Evolutionary conservation across 2,888 invertebrate species (phyloP), one percentile per base, ranked within the genome.

Genomic region (Carpatolechia fugitivella): DNA sequence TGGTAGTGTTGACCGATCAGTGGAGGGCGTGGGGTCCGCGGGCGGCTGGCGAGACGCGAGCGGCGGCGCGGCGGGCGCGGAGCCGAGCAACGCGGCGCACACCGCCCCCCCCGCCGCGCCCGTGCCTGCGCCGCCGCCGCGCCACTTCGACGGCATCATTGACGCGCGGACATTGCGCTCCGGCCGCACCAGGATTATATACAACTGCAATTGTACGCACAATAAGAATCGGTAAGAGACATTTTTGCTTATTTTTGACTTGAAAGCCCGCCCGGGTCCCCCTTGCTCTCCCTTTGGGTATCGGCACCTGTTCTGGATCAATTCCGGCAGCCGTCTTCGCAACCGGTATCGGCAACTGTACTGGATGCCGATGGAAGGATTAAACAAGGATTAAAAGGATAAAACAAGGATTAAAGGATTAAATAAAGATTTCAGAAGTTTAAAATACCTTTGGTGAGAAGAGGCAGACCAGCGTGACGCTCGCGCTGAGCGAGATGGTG

Each of bases 401-500:
- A n/a, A n/a, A n/a, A n/a, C n/a, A n/a, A n/a, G n/a, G n/a, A n/a
- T n/a, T n/a, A n/a, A n/a, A n/a, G n/a, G n/a, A n/a, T n/a, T n/a
- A n/a, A n/a, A n/a, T n/a, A n/a, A n/a, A n/a, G n/a, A n/a, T n/a
- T n/a, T n/a, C n/a, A n/a, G n/a, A n/a, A n/a, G n/a, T n/a, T n/a
- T n/a, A n/a, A n/a, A n/a, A n/a, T n/a, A 52, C 52, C 93, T 99
- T 98, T 8, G 98, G 98, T 41, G 97, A 94, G 85, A 98, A 98
- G 60, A 99, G 93, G 81, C 98, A 98, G 55, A 95, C 96, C 56
- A 98, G 94, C 7, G 98, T 97, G 63, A 98, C 98, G 66, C 97
- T 97, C 61, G 98, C 98, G 69, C 97, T 97, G 63, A 99, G 92
- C 60, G 97, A 97, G 78, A 98, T 98, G 66, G 98, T 97, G 72